Conservation (phyloP, 2,113 vertebrate genomes). For the Triplophysa siluroides region DNA sequence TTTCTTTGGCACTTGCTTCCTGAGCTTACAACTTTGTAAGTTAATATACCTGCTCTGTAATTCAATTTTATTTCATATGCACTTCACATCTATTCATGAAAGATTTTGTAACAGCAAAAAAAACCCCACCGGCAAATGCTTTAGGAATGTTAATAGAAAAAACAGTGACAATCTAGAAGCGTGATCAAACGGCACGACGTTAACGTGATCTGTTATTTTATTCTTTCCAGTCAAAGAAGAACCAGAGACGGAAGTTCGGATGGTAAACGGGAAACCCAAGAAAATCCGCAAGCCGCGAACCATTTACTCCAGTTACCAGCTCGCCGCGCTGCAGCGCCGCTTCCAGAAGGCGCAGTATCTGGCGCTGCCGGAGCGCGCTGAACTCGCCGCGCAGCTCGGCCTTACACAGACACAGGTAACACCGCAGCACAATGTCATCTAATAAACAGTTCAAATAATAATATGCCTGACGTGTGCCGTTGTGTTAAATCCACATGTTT, state of each 20-base stretch:
- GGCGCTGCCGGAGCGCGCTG: conserved; percentile 92
- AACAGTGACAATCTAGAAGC: no score
- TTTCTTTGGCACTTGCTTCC: not conserved
- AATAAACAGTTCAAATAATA: not conserved
- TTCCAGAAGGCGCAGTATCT: conserved; percentile 99
- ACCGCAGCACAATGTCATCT: not conserved
- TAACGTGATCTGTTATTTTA: conserved; percentile 4
- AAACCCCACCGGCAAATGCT: no score
- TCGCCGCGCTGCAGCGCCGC: conserved; percentile 93
- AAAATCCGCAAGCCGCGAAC: conserved; percentile 98
- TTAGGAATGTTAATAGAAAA: no score
- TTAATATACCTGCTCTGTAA: no score
- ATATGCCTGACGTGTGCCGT: not conserved
- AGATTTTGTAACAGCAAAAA: no score
- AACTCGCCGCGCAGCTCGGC: conserved; percentile 93
- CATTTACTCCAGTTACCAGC: conserved; percentile 98
- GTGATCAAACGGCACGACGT: no score
- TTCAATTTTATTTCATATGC: no score
- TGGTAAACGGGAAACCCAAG: conserved; percentile 99
- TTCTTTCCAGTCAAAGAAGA: conserved; percentile 87
- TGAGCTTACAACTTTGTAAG: no score
- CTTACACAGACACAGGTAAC: conserved; percentile 97
- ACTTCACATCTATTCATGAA: no score
- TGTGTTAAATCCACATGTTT: not conserved
- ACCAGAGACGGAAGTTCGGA: conserved; percentile 93